phyloP scores from a whole-genome alignment of 2,888 invertebrate genomes.

The Eupelmus urozonus region DNA sequence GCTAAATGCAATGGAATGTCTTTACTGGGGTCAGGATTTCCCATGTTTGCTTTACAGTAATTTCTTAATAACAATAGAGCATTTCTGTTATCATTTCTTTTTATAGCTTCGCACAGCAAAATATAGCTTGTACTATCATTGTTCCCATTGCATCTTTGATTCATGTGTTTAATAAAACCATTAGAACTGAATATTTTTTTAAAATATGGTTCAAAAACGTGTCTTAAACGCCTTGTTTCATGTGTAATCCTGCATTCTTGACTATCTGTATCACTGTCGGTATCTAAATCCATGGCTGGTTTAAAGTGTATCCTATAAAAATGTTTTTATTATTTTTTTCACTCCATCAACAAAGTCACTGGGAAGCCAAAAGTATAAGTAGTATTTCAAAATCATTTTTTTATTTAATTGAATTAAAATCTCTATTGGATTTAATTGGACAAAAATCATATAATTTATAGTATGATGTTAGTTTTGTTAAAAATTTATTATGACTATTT shows the following conservation, averaged over 20 bases:
- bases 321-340: too few species aligned
- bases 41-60: constrained; percentile 37
- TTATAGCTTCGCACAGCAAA: constrained; percentile 46
- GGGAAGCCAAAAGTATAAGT: too few species aligned
- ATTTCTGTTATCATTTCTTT: constrained; percentile 33
- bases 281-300: constrained; percentile 13
- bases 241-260: constrained; percentile 6
- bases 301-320: background rate
- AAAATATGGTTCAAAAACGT: constrained; percentile 38
- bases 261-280: constrained; percentile 31
- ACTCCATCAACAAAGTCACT: too few species aligned
- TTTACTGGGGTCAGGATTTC: constrained; percentile 36
- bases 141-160: constrained; percentile 12
- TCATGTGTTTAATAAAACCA: constrained; percentile 45
- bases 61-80: constrained; percentile 20
- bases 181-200: constrained; percentile 25
- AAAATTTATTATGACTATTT: too few species aligned
- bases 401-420: too few species aligned
- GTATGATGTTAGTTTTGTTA: too few species aligned
- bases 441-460: too few species aligned
- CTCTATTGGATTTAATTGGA: too few species aligned
- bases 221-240: constrained; percentile 8
- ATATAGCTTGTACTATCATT: constrained; percentile 45
- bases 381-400: too few species aligned
- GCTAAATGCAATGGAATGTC: constrained; percentile 49